Base-by-base conservation (phyloP, 2,888 invertebrate species). In the Mystacides longicornis region DNA sequence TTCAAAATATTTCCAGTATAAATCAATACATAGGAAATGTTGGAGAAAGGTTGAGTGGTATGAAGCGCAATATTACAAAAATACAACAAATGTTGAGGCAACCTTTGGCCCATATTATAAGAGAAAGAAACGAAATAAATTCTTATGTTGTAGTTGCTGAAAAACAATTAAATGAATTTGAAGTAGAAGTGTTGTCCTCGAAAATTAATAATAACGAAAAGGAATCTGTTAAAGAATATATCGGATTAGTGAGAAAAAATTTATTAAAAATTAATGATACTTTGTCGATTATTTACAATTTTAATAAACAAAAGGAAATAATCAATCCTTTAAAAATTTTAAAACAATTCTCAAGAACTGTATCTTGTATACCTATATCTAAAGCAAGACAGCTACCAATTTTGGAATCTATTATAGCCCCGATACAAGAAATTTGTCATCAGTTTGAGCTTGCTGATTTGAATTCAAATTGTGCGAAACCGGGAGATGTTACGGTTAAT, bases 361-460 rank as follows among this genome's bases (percentile, higher is more conserved):
- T 58, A 19, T 54, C 55, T 42, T 21, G 22, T n/a, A 37, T 55
- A 4, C 54, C 57, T 14, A 37, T 51, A 22, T 33, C 51, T 5
- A 21, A 49, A 42, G 23, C 49, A 3, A 49, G 31, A 22, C 52
- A 57, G 21, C 37, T 57, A 20, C 42, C 45, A 2, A 37, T 33
- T 11, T 37, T 61, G 19, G 59, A 59, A 57, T 20, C 54, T 9
- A 57, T 54, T 14, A 61, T 61, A 47, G 52, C 51, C 5, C 59
- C 61, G 7, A 47, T 61, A 14, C 52, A 55, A 20, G 61, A 59
- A 54, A 54, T 61, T 42, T 61, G 61, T 22, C 61, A 57, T 33
- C 52, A 52, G 27, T 61, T 56, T 49, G 61, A 61, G 45, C 21
- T 57, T 1, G 59, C 59, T 2, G 56, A 61, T 50, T 23, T 57